Base-by-base conservation (phyloP, 2,113 vertebrate genomes). In the Pagrus major region DNA sequence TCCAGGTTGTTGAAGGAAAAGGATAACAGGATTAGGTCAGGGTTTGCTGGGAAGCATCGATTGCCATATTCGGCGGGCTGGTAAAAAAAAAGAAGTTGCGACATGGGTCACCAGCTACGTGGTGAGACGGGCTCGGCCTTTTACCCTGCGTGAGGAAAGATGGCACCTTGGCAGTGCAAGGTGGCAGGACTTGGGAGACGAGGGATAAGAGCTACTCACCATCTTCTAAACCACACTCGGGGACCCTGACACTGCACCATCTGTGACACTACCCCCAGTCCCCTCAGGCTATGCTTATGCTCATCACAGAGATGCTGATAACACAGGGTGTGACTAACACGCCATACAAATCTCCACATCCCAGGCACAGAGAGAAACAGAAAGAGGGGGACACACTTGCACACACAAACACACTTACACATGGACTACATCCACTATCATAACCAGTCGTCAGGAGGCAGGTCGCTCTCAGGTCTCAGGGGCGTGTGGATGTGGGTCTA, bases 1-100 rank as follows among this genome's bases (percentile, higher is more conserved):
- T 88, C 52, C 94, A 94, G 93, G 95, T 94, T 96, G 96, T 96
- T 96, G 96, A 96, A 96, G 96, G 95, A 96, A 96, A 95, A 94
- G 95, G 94, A 88, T 97, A 99, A 98, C 96, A 95, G 96, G 97
- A 98, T 99, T 98, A 98, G 94, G 93, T 91, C 90, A 67, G 83
- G 87, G 93, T 94, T 96, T 95, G n/a, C 89, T 78, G 94, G 93
- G 93, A 95, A 94, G 92, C 93, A 93, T 71, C 93, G 95, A 96
- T 94, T 95, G 94, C 94, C 95, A 93, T 88, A 90, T 95, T 94
- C 58, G 86, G 91, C 85, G 68, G 79, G 86, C 90, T 93, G 92
- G 94, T 95, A 94, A 70, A 70, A 66, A 95, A 23, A 93, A 93
- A 94, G 80, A 85, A 81, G 1, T 80, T 55, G 77, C 73, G 80